Conservation (phyloP, 2,113 vertebrate genomes). For the Microcebus jonahi region DNA sequence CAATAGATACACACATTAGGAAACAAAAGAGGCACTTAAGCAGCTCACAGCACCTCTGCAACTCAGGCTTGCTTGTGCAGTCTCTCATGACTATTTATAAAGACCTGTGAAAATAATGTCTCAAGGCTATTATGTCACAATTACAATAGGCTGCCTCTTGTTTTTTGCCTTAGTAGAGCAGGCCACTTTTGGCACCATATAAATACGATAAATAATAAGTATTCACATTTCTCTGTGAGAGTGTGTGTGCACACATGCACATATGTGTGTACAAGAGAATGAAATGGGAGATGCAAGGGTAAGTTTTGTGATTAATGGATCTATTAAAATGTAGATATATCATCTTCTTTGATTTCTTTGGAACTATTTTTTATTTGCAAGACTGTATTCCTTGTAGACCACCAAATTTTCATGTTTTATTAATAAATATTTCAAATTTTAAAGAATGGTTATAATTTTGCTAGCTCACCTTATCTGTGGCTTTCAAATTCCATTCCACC, state of each 20-base stretch:
- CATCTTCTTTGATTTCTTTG: not conserved
- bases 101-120: not conserved
- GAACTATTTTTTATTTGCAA: not conserved
- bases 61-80: not conserved
- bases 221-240: not conserved
- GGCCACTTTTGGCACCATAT: not conserved
- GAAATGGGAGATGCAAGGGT: not conserved
- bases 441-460: not conserved
- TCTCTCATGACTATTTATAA: not conserved
- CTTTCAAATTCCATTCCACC: not conserved
- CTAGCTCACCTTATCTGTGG: not conserved
- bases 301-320: not conserved
- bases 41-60: not conserved
- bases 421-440: not conserved
- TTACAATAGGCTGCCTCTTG: not conserved
- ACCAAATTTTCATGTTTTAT: not conserved
- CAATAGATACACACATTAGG: not conserved
- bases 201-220: not conserved
- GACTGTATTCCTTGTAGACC: not conserved
- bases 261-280: not conserved
- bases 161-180: not conserved
- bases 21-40: not conserved
- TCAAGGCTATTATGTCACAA: not conserved
- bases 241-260: not conserved
- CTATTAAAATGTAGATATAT: not conserved